Evolutionary conservation across 2,888 invertebrate species (phyloP), one percentile per base, ranked within the genome.

Genomic region (Plagiodera versicolora): DNA sequence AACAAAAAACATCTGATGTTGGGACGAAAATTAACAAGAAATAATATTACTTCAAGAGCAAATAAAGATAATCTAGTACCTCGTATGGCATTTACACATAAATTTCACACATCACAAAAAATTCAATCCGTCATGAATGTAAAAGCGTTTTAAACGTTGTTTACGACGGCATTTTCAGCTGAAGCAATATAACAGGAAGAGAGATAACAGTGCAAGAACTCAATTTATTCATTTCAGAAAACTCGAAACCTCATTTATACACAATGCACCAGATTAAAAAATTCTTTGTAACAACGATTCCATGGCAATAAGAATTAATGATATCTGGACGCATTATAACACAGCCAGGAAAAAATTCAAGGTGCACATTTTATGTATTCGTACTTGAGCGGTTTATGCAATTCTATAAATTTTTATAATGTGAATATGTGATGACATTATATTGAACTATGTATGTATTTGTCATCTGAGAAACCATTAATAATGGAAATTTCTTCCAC

Each of bases 231-330:
- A 65, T 70, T 73, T 70, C 66, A 73, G 70, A 72, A 72, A 70
- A 70, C 65, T 66, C 58, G 60, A 67, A 61, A 64, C 67, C 67
- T 67, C 69, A 70, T 73, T 72, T 70, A 70, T 72, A 73, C 71
- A 75, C 74, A 74, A 73, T 73, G 73, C 69, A 70, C 67, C 64
- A 63, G 70, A 72, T 70, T 68, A 74, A 74, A 74, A 73, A 72
- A 71, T 74, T 74, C 74, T 71, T 69, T 68, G 72, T 70, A 72
- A 69, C 65, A 64, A 67, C 69, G 67, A 67, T 70, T 69, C 66
- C 67, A 67, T 63, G 65, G 67, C 67, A 72, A 72, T 73, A 72
- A 72, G 72, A 72, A 69, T 73, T 74, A 73, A 75, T 70, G 75
- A 72, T 61, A 62, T 57, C 60, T 63, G 49, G 16, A n/a, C 16